Evolutionary conservation across 2,888 invertebrate genomes (phyloP), one percentile per base, ranked within the genome.

Genomic region (Encarsia formosa): DNA sequence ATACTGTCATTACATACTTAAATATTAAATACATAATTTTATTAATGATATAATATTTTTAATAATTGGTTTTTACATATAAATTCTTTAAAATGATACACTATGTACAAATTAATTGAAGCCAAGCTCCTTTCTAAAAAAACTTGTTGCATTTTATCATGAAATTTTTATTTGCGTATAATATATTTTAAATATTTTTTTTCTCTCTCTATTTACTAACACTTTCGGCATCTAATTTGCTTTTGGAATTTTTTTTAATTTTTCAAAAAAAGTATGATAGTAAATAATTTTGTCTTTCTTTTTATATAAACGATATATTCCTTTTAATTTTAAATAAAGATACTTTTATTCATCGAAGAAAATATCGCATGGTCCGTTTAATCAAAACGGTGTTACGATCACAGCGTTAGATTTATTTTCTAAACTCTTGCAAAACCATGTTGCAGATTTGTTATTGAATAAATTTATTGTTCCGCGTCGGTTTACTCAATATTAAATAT

Each of bases 31-130:
- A 66, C 63, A 66, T 62, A 65, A 65, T 67, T 65, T 67, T 56
- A 56, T 52, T 56, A 56, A 62, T 65, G 59, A 65, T 59, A 54
- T 59, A 67, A 66, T 66, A 62, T 64, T 61, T 61, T 62, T 53
- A 56, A 59, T 61, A 58, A 60, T 59, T 61, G 59, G 59, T 63
- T n/a, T n/a, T 63, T 61, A 62, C 65, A 65, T 63, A 66, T 62
- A 60, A 64, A 60, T 67, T 66, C 64, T 67, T 63, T 64, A 64
- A 67, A 64, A 69, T 71, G 63, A 63, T 71, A 71, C 69, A 70
- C 62, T 70, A 71, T 71, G 54, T 71, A 71, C 71, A 71, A 68
- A 66, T 68, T 65, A 70, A 60, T 56, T 60, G 63, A 63, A 66
- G 63, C 41, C 54, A 55, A 39, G 63, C 60, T 63, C 63, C 59